Conservation (phyloP, 2,888 invertebrate species). For the Vesta saturnalis region DNA sequence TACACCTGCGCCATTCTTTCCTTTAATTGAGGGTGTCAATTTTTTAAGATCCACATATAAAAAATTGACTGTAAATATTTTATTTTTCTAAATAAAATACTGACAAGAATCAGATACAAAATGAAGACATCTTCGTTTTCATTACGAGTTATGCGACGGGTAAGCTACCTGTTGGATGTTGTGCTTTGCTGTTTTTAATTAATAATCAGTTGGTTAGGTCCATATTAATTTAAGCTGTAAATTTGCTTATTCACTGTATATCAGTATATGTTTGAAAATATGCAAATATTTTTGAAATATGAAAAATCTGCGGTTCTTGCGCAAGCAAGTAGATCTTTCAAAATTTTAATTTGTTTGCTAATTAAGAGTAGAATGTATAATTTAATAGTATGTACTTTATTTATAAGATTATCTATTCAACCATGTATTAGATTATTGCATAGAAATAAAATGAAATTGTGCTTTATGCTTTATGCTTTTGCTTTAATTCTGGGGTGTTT, state of each 20-base stretch:
- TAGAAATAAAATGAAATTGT: too few species aligned
- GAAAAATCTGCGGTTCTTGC: too few species aligned
- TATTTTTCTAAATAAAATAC: conserved; percentile 14
- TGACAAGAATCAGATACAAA: conserved; percentile 53
- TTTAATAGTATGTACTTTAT: too few species aligned
- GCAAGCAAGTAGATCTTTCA: too few species aligned
- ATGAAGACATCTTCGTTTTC: conserved; percentile 85
- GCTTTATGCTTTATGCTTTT: too few species aligned
- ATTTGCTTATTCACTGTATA: background rate
- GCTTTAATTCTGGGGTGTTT: too few species aligned
- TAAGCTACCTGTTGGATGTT: conserved; percentile 63
- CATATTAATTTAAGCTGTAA: conserved; percentile 1
- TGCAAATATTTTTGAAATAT: background rate
- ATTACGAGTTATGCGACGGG: conserved; percentile 81
- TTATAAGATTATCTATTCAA: too few species aligned
- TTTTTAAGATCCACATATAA: background rate
- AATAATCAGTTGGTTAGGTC: background rate
- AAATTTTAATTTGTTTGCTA: too few species aligned
- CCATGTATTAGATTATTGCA: too few species aligned
- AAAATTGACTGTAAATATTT: background rate
- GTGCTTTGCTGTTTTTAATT: conserved; percentile 56
- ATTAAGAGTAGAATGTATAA: too few species aligned
- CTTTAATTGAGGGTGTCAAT: conserved; percentile 10
- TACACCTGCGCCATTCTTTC: background rate
- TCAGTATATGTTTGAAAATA: background rate